Evolutionary conservation across 2,797 vertebrate genomes (phyloP).

Genomic region (Pantherophis vulpinus): DNA sequence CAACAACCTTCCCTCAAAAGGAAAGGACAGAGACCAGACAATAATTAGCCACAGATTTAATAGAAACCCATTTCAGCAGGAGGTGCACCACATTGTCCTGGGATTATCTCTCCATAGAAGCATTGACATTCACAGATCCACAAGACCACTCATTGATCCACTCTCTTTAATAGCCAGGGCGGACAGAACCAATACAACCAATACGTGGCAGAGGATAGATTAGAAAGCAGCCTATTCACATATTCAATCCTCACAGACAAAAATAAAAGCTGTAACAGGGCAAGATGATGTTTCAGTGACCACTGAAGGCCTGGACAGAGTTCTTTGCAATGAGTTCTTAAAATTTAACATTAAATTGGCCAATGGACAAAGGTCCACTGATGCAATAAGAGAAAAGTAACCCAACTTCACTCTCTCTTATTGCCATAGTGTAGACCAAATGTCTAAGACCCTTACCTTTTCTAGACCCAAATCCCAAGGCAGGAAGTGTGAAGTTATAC

Average conservation of each 20-base stretch:
- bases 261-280: neutral
- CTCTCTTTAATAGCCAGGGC: neutral
- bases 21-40: neutral
- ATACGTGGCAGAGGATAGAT: neutral
- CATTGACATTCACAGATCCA: neutral
- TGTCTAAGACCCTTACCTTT: neutral
- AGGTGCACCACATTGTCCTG: neutral
- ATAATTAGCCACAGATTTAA: neutral
- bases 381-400: neutral
- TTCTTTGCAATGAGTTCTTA: neutral
- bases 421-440: neutral
- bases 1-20: neutral
- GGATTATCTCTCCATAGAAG: neutral
- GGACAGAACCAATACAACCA: neutral
- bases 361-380: neutral
- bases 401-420: neutral
- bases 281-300: neutral
- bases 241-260: neutral
- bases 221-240: neutral
- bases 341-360: neutral
- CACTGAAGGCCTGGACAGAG: neutral
- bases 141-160: neutral
- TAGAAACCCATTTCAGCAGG: neutral
- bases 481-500: neutral
- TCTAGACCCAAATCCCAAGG: neutral